These are phyloP conservation scores for Oreochromis grahami DNA, from an alignment of 2,797 vertebrate genomes.

Conservation along the genomic window DNA sequence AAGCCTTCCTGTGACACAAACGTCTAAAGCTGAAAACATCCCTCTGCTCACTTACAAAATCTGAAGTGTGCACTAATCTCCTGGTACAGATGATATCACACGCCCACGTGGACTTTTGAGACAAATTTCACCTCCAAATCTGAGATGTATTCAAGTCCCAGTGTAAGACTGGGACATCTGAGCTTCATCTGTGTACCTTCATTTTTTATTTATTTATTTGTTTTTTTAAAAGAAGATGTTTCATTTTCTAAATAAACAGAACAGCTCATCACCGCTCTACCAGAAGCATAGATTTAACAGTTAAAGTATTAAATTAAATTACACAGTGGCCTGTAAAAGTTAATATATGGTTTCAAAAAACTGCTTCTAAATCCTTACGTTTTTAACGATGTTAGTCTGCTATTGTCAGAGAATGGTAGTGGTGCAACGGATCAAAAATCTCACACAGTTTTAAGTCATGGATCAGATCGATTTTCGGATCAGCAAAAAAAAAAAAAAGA, in stretches of 20 bases:
- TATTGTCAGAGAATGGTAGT: neutral
- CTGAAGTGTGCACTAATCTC: neutral
- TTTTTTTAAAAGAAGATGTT: neutral
- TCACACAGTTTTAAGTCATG: too few species aligned
- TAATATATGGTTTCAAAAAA: neutral
- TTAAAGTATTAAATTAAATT: neutral
- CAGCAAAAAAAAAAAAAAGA: too few species aligned
- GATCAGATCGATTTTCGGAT: too few species aligned
- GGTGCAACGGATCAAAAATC: too few species aligned
- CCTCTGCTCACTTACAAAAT: neutral
- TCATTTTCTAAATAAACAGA: neutral
- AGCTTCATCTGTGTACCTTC: neutral
- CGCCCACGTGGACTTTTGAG: neutral
- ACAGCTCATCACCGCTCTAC: neutral
- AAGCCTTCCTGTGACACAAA: neutral
- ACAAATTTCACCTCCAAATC: neutral
- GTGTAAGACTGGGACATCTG: neutral
- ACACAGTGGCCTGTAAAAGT: neutral
- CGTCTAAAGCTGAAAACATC: neutral
- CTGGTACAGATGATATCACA: neutral
- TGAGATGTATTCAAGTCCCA: neutral
- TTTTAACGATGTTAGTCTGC: neutral
- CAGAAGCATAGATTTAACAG: neutral
- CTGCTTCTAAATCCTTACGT: neutral
- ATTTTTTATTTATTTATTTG: neutral